A percentile compares a stretch with the other conserved stretches of the same genome.
Conservation (phyloP, 2,888 invertebrate genomes). For the Nezara viridula region DNA sequence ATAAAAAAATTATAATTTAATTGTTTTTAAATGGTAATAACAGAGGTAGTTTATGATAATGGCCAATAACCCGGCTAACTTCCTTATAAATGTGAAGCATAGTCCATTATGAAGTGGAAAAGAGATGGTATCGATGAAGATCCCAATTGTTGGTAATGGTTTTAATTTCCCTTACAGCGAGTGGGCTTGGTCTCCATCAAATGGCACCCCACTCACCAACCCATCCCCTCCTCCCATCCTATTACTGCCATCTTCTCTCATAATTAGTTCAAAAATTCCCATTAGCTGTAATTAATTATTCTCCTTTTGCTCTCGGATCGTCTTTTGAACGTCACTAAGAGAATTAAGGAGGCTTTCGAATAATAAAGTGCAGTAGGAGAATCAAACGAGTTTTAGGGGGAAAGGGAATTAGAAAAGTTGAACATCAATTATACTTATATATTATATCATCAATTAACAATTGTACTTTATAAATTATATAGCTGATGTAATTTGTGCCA, state of each 20-base stretch:
- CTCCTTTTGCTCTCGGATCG: not conserved
- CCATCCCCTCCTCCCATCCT: not conserved
- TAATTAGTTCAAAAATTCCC: conserved; percentile 34
- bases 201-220: not conserved
- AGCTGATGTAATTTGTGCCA: too few relatives aligned
- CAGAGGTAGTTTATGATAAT: too few relatives aligned
- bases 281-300: conserved; percentile 10
- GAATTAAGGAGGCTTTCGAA: not conserved
- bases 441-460: too few relatives aligned
- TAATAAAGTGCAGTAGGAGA: not conserved
- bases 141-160: not conserved
- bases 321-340: not conserved
- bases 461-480: too few relatives aligned
- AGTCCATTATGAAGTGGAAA: not conserved
- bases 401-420: not conserved
- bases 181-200: not conserved
- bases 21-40: too few relatives aligned
- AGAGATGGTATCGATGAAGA: not conserved
- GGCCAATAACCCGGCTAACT: not conserved
- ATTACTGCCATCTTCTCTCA: conserved; percentile 12
- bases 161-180: not conserved
- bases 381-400: not conserved
- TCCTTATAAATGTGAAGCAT: not conserved
- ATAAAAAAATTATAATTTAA: too few relatives aligned
- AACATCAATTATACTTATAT: too few relatives aligned